These are phyloP conservation scores for Nezara viridula DNA, from an alignment of 2,888 invertebrate species.

Conservation along the genomic window DNA sequence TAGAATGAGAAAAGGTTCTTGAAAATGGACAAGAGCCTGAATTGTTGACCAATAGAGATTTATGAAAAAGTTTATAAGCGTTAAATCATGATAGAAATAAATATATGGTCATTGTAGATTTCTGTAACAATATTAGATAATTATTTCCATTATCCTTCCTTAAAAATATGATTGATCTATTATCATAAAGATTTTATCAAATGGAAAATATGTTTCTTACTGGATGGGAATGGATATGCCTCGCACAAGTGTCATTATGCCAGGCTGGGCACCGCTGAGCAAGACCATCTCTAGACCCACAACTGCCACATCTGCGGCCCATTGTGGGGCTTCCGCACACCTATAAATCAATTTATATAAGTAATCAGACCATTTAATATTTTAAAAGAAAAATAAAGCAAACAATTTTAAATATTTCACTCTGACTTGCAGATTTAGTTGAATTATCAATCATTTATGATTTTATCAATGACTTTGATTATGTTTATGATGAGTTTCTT, in stretches of 20 bases:
- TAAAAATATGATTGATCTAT: background rate
- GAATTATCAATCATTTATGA: background rate
- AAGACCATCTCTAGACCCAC: slow-evolving; percentile 61
- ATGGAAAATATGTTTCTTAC: slow-evolving; percentile 49
- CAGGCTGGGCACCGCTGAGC: slow-evolving; percentile 59
- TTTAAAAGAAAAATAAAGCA: background rate
- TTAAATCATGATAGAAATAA: background rate
- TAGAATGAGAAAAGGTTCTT: too few relatives aligned
- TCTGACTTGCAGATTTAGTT: background rate
- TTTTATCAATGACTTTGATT: too few relatives aligned
- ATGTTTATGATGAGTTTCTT: background rate
- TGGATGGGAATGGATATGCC: slow-evolving; percentile 62
- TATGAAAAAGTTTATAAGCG: too few relatives aligned
- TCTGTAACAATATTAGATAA: background rate
- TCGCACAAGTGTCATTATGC: slow-evolving; percentile 61
- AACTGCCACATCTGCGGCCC: slow-evolving; percentile 62
- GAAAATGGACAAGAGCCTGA: too few relatives aligned
- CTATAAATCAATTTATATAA: slow-evolving; percentile 38
- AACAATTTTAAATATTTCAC: background rate
- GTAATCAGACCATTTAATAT: background rate
- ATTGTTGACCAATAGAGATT: too few relatives aligned
- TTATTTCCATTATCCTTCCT: background rate
- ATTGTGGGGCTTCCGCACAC: slow-evolving; percentile 62
- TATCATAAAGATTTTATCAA: background rate
- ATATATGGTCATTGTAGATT: background rate